Evolutionary conservation across 1,140 invertebrate species (phyloP).

Genomic region (Ips nitidus): DNA sequence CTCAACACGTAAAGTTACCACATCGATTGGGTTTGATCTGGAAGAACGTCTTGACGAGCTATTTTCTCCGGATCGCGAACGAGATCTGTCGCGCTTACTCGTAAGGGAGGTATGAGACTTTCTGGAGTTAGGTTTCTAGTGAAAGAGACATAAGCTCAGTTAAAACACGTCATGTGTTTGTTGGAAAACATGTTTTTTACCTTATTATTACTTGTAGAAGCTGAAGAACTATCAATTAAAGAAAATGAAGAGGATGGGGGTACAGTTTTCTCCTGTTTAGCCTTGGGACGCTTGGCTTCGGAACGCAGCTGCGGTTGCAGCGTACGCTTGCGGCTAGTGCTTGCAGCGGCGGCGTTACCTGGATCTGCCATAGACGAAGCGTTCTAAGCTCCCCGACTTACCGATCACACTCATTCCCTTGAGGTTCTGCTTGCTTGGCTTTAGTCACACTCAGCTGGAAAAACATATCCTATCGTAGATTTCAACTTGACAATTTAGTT

Average conservation of each 20-base stretch:
- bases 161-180: too few relatives aligned
- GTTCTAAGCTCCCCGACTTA: constrained; percentile 50
- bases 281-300: constrained; percentile 47
- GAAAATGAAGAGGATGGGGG: constrained; percentile 2
- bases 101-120: not conserved
- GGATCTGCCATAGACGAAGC: constrained; percentile 54
- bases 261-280: constrained; percentile 36
- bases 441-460: constrained; percentile 21
- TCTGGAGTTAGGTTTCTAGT: not conserved
- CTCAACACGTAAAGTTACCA: constrained; percentile 14
- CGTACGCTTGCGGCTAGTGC: constrained; percentile 53
- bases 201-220: not conserved
- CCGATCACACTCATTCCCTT: constrained; percentile 52
- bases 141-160: too few relatives aligned
- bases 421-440: constrained; percentile 43
- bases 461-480: not conserved
- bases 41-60: constrained; percentile 4
- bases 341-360: constrained; percentile 52
- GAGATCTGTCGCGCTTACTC: not conserved
- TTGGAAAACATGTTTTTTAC: not conserved
- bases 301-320: constrained; percentile 48
- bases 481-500: constrained; percentile 8
- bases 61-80: not conserved
- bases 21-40: constrained; percentile 23
- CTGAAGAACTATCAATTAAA: not conserved